These are phyloP conservation scores for Leptinotarsa undecemlineata DNA, from an alignment of 1,140 invertebrate species.

Conservation along the genomic window DNA sequence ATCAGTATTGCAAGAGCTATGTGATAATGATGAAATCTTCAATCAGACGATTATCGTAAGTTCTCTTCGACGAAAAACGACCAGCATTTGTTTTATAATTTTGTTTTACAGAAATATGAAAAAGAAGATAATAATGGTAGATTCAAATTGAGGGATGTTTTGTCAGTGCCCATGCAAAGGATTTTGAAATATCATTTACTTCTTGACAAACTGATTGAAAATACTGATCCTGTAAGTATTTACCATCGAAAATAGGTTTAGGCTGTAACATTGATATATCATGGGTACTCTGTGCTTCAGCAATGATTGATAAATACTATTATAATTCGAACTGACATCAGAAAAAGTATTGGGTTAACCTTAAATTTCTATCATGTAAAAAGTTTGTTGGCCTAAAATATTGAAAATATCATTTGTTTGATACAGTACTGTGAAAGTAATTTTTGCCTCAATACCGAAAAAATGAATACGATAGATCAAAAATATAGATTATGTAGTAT, in stretches of 20 bases:
- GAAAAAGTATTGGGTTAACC: no score
- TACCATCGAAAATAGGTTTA: not conserved
- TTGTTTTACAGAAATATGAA: slow-evolving; percentile 78
- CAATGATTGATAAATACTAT: no score
- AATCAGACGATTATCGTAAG: slow-evolving; percentile 51
- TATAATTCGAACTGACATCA: no score
- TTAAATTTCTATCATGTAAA: no score
- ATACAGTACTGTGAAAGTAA: no score
- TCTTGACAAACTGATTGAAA: slow-evolving; percentile 88
- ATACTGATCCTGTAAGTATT: slow-evolving; percentile 76
- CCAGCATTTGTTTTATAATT: not conserved
- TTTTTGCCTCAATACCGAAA: no score
- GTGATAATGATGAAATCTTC: slow-evolving; percentile 57
- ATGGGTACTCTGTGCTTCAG: not conserved
- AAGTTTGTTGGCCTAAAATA: no score
- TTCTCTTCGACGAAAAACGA: not conserved
- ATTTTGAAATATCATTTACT: slow-evolving; percentile 96
- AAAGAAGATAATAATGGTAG: slow-evolving; percentile 92
- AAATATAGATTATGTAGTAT: no score
- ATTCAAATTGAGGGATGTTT: slow-evolving; percentile 90
- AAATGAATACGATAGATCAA: no score
- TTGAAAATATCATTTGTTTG: no score
- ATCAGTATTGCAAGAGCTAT: slow-evolving; percentile 80
- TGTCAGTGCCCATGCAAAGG: slow-evolving; percentile 97
- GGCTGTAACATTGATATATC: not conserved